phyloP scores from a whole-genome alignment of 1,140 invertebrate species.

The Semibalanus balanoides region DNA sequence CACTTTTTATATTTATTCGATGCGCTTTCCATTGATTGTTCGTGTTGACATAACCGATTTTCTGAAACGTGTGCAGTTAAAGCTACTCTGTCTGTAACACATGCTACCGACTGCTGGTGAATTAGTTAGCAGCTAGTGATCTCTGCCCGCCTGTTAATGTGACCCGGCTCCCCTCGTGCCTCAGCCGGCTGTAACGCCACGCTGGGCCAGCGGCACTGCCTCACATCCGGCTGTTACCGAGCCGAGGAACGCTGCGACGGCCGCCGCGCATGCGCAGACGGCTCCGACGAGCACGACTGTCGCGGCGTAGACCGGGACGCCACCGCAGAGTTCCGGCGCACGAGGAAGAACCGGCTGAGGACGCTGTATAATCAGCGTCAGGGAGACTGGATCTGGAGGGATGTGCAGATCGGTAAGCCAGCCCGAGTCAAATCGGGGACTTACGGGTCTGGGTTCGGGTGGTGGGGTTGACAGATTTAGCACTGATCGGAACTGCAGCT shows the following conservation, averaged over 20 bases:
- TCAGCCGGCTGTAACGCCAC: conserved; percentile 20
- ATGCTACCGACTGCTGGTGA: too few relatives aligned
- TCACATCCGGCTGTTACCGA: conserved; percentile 27
- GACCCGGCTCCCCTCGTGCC: conserved; percentile 33
- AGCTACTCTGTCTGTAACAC: too few relatives aligned
- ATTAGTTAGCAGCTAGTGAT: too few relatives aligned
- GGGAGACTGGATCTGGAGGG: conserved; percentile 36
- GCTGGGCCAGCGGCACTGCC: conserved; percentile 22
- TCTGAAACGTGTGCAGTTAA: too few relatives aligned
- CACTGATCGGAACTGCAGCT: too few relatives aligned
- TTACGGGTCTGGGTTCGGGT: too few relatives aligned
- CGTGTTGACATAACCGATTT: too few relatives aligned
- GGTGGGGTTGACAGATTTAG: too few relatives aligned
- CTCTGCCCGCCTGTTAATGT: too few relatives aligned
- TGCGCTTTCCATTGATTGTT: too few relatives aligned
- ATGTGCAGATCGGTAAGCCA: conserved; percentile 30
- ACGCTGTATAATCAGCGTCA: neutral
- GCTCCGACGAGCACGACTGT: conserved; percentile 32
- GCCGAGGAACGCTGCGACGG: conserved; percentile 30
- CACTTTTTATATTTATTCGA: too few relatives aligned
- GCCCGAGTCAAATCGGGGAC: too few relatives aligned
- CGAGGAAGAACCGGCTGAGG: neutral
- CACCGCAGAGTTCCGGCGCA: neutral
- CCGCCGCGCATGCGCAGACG: conserved; percentile 27
- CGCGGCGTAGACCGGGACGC: conserved; percentile 11